Base-by-base conservation (phyloP, 1,140 invertebrate genomes). In the Drosophila serrata region DNA sequence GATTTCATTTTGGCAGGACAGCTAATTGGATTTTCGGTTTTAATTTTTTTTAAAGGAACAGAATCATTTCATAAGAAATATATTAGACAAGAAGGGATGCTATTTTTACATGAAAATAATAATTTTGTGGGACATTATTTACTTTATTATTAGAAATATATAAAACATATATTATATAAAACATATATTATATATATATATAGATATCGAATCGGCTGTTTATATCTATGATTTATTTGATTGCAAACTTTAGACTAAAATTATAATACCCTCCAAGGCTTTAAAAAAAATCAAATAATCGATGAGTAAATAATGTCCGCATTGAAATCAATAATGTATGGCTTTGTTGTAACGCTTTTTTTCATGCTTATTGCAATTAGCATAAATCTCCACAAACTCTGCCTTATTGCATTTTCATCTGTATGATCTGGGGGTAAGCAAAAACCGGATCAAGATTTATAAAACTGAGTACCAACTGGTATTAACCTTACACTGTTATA, bases 401-500 rank as follows among this genome's bases (percentile, higher is more conserved):
- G 24, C 6, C 57, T 29, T 27, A 27, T 15, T 63, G 31, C 24
- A 42, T 31, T 43, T 55, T 57, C 35, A 42, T 17, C 19, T 55
- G 11, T 17, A 24, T n/a, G 6, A 35, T 58, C 11, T 15, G 3
- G 3, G 12, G 29, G 27, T 35, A 58, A 48, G n/a, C 19, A 24
- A n/a, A 51, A 72, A 72, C 68, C 68, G 65, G 68, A 45, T 72
- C 35, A 48, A 22, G 42, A 48, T 13, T 27, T 31, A 39, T 35
- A 56, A 11, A 39, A 53, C 51, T 40, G n/a, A 58, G 65, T 70
- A 35, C 11, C 22, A 27, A 72, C 68, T 72, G 37, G 68, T 49
- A 58, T 37, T 33, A n/a, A 42, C 37, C 13, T 42, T 63, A 46
- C 11, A 49, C 56, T 63, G 33, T 62, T 55, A 24, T 33, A 27